Evolutionary conservation across 1,140 invertebrate species (phyloP).

Genomic region (Musca domestica): DNA sequence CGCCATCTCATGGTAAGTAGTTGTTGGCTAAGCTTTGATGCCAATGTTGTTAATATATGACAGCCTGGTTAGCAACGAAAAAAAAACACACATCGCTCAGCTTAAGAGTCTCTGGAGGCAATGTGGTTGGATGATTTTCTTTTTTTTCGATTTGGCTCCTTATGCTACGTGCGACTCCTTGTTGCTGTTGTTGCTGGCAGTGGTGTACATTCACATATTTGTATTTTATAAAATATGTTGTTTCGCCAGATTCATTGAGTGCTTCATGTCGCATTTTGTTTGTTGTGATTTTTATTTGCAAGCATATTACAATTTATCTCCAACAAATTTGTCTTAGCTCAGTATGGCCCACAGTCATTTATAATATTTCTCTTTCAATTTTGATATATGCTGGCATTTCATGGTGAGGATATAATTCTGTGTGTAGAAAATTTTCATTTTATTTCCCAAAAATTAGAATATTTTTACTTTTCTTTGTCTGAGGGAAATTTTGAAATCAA

Average conservation of each 20-base stretch:
- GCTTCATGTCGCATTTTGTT: constrained; percentile 26
- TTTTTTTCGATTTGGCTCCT: background rate
- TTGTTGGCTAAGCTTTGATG: background rate
- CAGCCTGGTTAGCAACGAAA: background rate
- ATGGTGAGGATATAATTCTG: too few relatives aligned
- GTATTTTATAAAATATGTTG: constrained; percentile 26
- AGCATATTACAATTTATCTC: background rate
- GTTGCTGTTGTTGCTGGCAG: background rate
- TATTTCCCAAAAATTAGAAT: too few relatives aligned
- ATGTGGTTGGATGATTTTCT: too few relatives aligned
- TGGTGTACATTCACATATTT: constrained; percentile 26
- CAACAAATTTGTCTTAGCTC: background rate
- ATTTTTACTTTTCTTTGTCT: too few relatives aligned
- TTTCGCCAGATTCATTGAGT: constrained; percentile 29
- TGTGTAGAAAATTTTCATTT: too few relatives aligned
- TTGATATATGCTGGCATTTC: too few relatives aligned
- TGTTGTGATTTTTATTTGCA: constrained; percentile 11
- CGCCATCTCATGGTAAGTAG: constrained; percentile 1
- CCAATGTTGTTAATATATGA: background rate
- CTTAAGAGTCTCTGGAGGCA: too few relatives aligned
- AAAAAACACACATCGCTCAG: background rate
- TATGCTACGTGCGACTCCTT: too few relatives aligned
- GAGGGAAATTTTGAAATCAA: too few relatives aligned
- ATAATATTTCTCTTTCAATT: constrained; percentile 23
- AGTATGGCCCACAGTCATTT: constrained; percentile 27